phyloP scores from a whole-genome alignment of 2,888 invertebrate species.

The Troilus luridus region DNA sequence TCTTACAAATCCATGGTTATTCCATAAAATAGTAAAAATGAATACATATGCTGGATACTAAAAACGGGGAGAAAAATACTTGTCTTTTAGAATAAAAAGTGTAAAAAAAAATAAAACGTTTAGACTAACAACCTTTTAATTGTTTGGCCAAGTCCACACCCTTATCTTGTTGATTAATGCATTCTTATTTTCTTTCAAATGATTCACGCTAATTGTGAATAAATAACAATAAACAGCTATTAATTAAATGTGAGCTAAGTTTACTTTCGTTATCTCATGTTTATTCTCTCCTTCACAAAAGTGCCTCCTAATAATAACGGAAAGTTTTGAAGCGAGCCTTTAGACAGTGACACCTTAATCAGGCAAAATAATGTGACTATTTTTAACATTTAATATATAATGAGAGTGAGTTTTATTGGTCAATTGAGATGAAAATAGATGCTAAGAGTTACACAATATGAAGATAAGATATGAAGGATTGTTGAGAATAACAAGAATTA shows the following conservation, averaged over 20 bases:
- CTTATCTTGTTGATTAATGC: not conserved
- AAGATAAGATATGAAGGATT: conserved; percentile 31
- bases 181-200: not conserved
- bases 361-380: not conserved
- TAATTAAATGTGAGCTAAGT: not conserved
- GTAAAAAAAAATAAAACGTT: no score
- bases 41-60: no score
- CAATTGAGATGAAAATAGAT: conserved; percentile 29
- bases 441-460: not conserved
- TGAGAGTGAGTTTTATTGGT: conserved; percentile 14
- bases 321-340: not conserved
- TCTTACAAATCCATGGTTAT: no score
- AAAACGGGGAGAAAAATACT: no score
- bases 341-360: not conserved
- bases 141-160: not conserved
- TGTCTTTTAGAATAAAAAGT: no score
- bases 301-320: not conserved
- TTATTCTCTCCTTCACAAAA: not conserved
- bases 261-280: not conserved
- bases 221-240: not conserved
- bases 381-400: conserved; percentile 17
- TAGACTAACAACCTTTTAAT: not conserved
- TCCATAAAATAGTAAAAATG: no score
- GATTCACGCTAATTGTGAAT: not conserved
- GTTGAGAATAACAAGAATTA: conserved; percentile 29